Base-by-base conservation (phyloP, 2,888 invertebrate species). In the Exephanes ischioxanthus region DNA sequence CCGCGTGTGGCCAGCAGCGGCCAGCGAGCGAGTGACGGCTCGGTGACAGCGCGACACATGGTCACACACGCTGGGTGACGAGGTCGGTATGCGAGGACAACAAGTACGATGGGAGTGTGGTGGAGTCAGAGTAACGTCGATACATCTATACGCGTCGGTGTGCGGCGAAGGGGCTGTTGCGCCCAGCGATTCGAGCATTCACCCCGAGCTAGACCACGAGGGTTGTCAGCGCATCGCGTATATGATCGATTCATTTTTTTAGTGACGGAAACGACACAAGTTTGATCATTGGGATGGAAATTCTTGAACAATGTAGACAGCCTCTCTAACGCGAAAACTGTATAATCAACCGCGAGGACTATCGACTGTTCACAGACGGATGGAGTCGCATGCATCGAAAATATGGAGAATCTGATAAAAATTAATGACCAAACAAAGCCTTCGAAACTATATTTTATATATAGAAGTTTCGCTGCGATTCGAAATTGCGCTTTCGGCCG, bases 191-290 rank as follows among this genome's bases (percentile, higher is more conserved):
- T 55, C 53, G 26, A 67, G 11, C 66, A n/a, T 26, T 26, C 45
- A n/a, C 61, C 19, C 37, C 66, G 14, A 22, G n/a, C 41, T 16
- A 53, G 55, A 78, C 61, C 61, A 22, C 61, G 61, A 72, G 73
- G 78, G 78, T 84, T 58, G 55, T 6, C 14, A 9, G 41, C 26
- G 58, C 30, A 58, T 19, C 51, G 48, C 33, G 86, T 80, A 83
- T 80, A 83, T 80, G 80, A 83, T 72, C 83, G 83, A 80, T 86
- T 83, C 86, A 87, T 87, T 87, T 86, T 86, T 78, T 81, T 71
- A 84, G 75, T 86, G 81, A 84, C 70, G 53, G 68, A 48, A 26
- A 14, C 30, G 3, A 55, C 53, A 5, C 53, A n/a, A 63, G 63
- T 33, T 30, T 33, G 33, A 16, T 22, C 53, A 16, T 16, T 9